Evolutionary conservation across 37 sponge, comb jelly and placozoan species (phyloP).

Genomic region (Agelas oroides): DNA sequence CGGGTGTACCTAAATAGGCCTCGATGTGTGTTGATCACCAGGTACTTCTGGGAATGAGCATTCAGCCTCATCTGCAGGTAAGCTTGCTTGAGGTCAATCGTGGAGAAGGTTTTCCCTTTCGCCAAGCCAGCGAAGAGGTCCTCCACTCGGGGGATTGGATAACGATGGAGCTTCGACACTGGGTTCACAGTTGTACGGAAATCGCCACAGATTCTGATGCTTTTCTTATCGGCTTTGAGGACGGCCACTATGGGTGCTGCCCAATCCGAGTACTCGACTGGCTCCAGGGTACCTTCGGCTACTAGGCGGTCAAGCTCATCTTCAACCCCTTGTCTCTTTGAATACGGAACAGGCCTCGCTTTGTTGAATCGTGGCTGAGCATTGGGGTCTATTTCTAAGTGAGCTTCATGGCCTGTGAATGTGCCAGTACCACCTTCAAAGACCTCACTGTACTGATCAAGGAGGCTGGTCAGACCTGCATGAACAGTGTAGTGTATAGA

Average conservation of each 20-base stretch:
- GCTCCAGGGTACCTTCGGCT: neutral
- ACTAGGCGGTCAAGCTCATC: neutral
- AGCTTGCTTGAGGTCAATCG: conserved; percentile 21
- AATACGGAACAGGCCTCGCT: neutral
- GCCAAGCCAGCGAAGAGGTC: conserved; percentile 32
- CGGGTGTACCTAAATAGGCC: neutral
- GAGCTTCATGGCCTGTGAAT: neutral
- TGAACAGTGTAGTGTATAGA: no score
- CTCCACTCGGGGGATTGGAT: conserved; percentile 22
- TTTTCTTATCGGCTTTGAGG: no score
- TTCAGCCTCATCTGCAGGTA: conserved; percentile 38
- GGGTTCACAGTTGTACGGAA: conserved; percentile 31
- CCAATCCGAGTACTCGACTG: neutral
- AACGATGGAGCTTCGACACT: neutral
- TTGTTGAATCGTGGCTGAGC: neutral
- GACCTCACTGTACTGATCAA: neutral
- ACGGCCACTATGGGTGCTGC: no score
- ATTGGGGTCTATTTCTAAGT: neutral
- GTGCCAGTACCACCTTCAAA: neutral
- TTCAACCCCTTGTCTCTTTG: neutral
- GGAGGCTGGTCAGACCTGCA: no score
- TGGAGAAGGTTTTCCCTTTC: conserved; percentile 28
- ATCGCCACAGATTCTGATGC: conserved; percentile 23
- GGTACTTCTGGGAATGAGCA: conserved; percentile 7
- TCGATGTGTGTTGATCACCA: conserved; percentile 34